phyloP scores from a whole-genome alignment of 2,797 vertebrate genomes.

The Chloroceryle amazona region DNA sequence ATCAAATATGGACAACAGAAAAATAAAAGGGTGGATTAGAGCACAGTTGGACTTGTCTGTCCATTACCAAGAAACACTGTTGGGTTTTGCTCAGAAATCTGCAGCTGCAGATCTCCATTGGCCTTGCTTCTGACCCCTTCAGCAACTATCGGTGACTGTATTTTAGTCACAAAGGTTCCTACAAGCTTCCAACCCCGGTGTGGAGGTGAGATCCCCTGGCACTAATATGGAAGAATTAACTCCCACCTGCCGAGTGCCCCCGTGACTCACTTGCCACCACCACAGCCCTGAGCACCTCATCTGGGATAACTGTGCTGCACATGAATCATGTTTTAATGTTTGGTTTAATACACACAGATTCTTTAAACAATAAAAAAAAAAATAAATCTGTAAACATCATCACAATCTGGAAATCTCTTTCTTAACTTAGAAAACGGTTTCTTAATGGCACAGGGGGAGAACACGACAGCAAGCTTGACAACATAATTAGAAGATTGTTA shows the following conservation, averaged over 20 bases:
- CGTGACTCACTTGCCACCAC: background rate
- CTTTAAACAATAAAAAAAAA: constrained; percentile 83
- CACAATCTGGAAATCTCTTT: constrained; percentile 82
- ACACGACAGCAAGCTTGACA: constrained; percentile 83
- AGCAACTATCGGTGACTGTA: background rate
- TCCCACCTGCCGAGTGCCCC: background rate
- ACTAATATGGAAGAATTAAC: background rate
- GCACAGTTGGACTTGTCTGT: background rate
- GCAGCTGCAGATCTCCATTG: background rate
- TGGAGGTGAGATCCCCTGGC: background rate
- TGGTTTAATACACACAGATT: constrained; percentile 80
- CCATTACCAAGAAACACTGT: background rate
- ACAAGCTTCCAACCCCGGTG: background rate
- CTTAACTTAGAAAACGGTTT: constrained; percentile 82
- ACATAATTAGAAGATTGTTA: constrained; percentile 88
- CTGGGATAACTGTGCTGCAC: constrained; percentile 58
- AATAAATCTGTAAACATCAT: constrained; percentile 84
- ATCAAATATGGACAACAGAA: background rate
- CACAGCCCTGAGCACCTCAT: background rate
- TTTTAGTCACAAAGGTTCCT: background rate
- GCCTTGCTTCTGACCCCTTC: background rate
- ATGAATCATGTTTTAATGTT: constrained; percentile 80
- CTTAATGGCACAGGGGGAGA: constrained; percentile 82
- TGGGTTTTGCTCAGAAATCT: background rate
- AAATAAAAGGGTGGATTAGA: background rate